Conservation (phyloP, 2,888 invertebrate species). For the Caenorhabditis afra region DNA sequence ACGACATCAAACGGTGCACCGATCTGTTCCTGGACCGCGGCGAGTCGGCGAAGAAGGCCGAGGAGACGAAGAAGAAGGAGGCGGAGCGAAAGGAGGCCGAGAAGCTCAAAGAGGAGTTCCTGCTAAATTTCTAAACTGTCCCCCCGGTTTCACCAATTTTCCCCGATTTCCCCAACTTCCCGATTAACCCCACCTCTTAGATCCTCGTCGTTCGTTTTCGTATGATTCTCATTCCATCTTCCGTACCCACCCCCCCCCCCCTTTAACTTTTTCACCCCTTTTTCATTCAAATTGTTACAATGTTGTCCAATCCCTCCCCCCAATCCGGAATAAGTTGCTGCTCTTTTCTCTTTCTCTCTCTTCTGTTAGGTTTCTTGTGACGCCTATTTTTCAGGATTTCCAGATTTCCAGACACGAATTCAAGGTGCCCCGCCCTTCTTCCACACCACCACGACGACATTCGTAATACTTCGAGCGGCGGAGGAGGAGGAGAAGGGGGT, state of each 20-base stretch:
- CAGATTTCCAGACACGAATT: neutral
- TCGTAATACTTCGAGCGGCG: no score
- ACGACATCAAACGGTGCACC: slow-evolving; percentile 89
- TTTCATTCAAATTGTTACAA: slow-evolving; percentile 2
- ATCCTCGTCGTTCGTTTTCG: neutral
- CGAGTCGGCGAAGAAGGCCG: slow-evolving; percentile 46
- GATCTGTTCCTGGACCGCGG: slow-evolving; percentile 88
- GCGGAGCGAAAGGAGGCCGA: no score
- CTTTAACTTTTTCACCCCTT: neutral
- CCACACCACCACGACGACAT: no score
- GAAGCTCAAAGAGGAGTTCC: no score
- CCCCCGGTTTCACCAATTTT: slow-evolving; percentile 7
- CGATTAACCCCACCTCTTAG: neutral
- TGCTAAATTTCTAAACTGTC: neutral
- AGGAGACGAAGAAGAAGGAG: slow-evolving; percentile 9
- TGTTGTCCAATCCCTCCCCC: neutral
- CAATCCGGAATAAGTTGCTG: neutral
- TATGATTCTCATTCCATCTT: neutral
- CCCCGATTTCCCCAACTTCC: neutral
- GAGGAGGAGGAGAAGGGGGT: no score
- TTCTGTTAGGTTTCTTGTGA: neutral
- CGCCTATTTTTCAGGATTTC: slow-evolving; percentile 1
- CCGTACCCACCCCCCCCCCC: neutral
- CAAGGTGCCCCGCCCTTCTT: no score
- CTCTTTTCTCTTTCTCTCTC: neutral